These are phyloP conservation scores for Thamnaconus septentrionalis DNA, from an alignment of 2,113 vertebrate species.

Conservation along the genomic window DNA sequence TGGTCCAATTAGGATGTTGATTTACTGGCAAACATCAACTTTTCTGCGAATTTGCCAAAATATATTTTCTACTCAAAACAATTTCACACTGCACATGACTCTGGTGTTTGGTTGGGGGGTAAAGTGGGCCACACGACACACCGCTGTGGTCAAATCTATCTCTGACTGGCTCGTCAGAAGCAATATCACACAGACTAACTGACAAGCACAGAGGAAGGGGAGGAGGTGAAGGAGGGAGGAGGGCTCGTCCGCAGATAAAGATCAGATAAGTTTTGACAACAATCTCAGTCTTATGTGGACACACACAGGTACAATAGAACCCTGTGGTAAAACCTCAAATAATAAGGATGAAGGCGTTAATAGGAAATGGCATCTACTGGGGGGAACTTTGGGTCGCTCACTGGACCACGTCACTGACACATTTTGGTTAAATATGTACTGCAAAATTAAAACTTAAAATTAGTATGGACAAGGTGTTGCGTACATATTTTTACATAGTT, in stretches of 20 bases:
- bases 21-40: neutral
- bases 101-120: neutral
- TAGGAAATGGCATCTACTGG: too few relatives aligned
- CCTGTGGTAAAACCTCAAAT: too few relatives aligned
- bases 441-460: too few relatives aligned
- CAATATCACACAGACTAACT: neutral
- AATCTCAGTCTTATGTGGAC: too few relatives aligned
- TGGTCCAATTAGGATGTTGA: neutral
- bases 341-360: too few relatives aligned
- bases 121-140: slow-evolving; percentile 1
- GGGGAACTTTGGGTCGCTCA: too few relatives aligned
- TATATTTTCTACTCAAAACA: neutral
- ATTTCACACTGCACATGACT: neutral
- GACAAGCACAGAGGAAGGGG: slow-evolving; percentile 3
- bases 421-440: too few relatives aligned
- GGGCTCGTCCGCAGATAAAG: neutral
- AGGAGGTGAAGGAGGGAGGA: slow-evolving; percentile 21
- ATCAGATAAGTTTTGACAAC: too few relatives aligned
- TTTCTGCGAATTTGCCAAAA: neutral
- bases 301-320: too few relatives aligned
- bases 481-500: too few relatives aligned
- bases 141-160: neutral
- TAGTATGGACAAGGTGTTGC: too few relatives aligned
- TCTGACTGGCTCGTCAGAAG: slow-evolving; percentile 25
- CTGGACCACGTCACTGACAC: too few relatives aligned